A percentile compares a stretch with the other conserved stretches of the same genome.
Evolutionary conservation across 37 sponge, comb jelly and placozoan genomes (phyloP).

Genomic region (Aplysina aerophoba): DNA sequence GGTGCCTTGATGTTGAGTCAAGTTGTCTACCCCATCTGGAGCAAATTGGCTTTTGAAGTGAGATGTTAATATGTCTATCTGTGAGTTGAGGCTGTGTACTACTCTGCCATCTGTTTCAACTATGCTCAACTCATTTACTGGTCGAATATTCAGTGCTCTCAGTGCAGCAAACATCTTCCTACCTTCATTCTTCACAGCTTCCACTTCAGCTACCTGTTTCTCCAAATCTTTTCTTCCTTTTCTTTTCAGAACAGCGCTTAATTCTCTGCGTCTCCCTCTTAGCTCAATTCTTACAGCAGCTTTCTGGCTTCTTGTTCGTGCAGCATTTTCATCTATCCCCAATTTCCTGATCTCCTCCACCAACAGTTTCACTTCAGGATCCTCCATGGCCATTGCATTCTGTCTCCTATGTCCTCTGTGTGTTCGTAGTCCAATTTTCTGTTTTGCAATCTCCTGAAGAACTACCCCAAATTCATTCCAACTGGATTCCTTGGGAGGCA

Average conservation of each 20-base stretch:
- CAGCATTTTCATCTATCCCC: no score
- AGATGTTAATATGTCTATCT: background rate
- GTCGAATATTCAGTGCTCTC: background rate
- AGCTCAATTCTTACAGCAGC: background rate
- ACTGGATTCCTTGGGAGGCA: background rate
- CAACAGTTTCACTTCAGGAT: no score
- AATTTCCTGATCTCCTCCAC: no score
- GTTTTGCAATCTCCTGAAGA: background rate
- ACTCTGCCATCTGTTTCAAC: background rate
- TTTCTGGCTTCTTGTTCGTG: conserved; percentile 11
- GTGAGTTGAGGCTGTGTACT: background rate
- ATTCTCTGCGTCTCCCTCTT: background rate
- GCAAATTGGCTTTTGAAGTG: conserved; percentile 8
- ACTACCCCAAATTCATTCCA: background rate
- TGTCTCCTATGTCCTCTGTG: background rate
- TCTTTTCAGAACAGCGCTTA: background rate
- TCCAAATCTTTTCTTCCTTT: background rate
- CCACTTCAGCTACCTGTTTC: background rate
- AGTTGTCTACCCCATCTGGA: background rate
- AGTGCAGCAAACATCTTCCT: conserved; percentile 28
- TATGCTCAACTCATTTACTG: background rate
- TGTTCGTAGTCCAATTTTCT: background rate
- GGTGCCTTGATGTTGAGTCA: background rate
- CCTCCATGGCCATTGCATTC: no score
- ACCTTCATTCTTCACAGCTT: background rate